These are phyloP conservation scores for Achroia grisella DNA, from an alignment of 1,140 invertebrate species.

Conservation along the genomic window DNA sequence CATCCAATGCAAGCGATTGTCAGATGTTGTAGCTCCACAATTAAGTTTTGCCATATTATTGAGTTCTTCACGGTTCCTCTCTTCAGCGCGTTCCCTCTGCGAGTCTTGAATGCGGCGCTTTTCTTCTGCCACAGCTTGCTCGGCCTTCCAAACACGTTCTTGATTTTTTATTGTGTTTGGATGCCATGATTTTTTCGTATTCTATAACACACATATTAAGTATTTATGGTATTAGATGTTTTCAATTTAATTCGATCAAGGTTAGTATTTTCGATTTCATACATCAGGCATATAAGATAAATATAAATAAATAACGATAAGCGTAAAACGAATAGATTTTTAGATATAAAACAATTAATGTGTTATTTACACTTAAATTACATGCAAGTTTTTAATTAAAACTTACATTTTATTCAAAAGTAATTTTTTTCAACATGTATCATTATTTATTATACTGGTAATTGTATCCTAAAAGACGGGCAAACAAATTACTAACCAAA, in stretches of 20 bases:
- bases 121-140: slow-evolving; percentile 81
- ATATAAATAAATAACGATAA: too few relatives aligned
- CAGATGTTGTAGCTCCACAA: slow-evolving; percentile 69
- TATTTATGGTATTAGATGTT: too few relatives aligned
- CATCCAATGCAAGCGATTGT: slow-evolving; percentile 92
- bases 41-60: slow-evolving; percentile 76
- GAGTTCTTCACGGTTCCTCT: slow-evolving; percentile 79
- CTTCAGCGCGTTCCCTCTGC: slow-evolving; percentile 79
- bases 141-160: slow-evolving; percentile 85
- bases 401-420: too few relatives aligned
- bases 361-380: too few relatives aligned
- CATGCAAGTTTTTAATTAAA: too few relatives aligned
- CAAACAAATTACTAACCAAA: slow-evolving; percentile 31
- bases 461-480: background rate
- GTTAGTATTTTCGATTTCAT: too few relatives aligned
- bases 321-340: too few relatives aligned
- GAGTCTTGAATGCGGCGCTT: slow-evolving; percentile 80
- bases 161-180: slow-evolving; percentile 86
- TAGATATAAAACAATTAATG: too few relatives aligned
- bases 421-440: too few relatives aligned
- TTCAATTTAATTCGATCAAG: too few relatives aligned
- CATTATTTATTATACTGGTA: too few relatives aligned
- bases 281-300: too few relatives aligned
- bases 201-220: slow-evolving; percentile 55
- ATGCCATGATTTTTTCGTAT: slow-evolving; percentile 88